Conservation (phyloP, 2,888 invertebrate species). For the Hecatera dysodea region DNA sequence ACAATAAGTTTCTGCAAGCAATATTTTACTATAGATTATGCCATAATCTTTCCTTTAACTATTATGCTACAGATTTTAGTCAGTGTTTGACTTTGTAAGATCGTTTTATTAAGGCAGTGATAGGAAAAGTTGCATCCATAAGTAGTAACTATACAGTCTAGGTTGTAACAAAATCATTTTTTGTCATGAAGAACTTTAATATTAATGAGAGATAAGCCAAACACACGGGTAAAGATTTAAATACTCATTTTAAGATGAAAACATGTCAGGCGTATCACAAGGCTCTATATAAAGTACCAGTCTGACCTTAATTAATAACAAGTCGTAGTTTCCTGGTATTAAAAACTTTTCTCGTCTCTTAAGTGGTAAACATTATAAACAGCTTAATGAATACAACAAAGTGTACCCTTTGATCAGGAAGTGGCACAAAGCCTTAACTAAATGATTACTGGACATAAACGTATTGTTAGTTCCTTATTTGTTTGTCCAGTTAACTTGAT, state of each 20-base stretch:
- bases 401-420: constrained; percentile 57
- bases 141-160: not conserved
- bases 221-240: not conserved
- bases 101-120: constrained; percentile 5
- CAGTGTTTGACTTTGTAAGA: not conserved
- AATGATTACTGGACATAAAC: constrained; percentile 44
- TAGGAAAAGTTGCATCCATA: not conserved
- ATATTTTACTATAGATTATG: not conserved
- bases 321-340: constrained; percentile 8
- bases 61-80: not conserved
- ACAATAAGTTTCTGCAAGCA: constrained; percentile 11
- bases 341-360: not conserved
- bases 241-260: not conserved
- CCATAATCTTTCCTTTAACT: no score
- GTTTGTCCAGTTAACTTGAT: constrained; percentile 37
- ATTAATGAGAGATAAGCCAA: not conserved
- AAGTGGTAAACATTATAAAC: constrained; percentile 27
- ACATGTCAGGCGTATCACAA: constrained; percentile 30
- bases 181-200: not conserved
- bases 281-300: constrained; percentile 29
- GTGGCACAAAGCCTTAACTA: constrained; percentile 24
- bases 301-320: constrained; percentile 30
- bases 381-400: constrained; percentile 25
- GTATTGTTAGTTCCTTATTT: constrained; percentile 57
- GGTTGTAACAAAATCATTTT: not conserved